Base-by-base conservation (phyloP, 2,888 invertebrate species). In the Mesochorus sp. region DNA sequence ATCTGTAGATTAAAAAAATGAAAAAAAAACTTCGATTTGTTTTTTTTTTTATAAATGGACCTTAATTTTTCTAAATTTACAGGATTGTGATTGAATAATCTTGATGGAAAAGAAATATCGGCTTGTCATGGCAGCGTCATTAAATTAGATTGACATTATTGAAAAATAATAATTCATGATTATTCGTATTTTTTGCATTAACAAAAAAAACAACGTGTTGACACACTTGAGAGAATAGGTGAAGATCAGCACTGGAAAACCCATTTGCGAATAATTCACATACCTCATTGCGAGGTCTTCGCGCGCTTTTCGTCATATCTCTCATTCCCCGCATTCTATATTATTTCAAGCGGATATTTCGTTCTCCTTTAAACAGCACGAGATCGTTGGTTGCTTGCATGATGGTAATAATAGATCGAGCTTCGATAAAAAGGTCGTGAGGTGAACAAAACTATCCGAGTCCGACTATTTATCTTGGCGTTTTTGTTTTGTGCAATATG, bases 261-360 rank as follows among this genome's bases (percentile, higher is more conserved):
- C 42, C 53, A 74, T 74, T 74, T 67, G 61, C 37, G 53, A 68
- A 75, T 75, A 62, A 67, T 75, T 75, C 53, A 21, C 37, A 74
- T 74, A 14, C 61, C 67, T 24, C 12, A 14, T 5, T 12, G 39
- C 5, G 6, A 61, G 28, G 71, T 26, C 37, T 61, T 59, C 14
- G 44, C 44, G 39, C n/a, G 51, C 28, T 31, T 71, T 55, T 24
- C 42, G 44, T 5, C 19, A 55, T 61, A 68, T 26, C 37, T 53
- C 67, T 61, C 61, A 68, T 75, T 62, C 61, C 21, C 28, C 12
- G 42, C 14, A 19, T 57, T 44, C 44, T 21, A 24, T 44, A 55
- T 21, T 21, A n/a, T 39, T n/a, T n/a, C n/a, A 8, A 39, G 61
- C 17, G 1, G 26, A 31, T 62, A 72, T 73, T 77, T 67, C 47